phyloP scores from a whole-genome alignment of 2,113 vertebrate genomes.

The Dryoscopus gambensis region DNA sequence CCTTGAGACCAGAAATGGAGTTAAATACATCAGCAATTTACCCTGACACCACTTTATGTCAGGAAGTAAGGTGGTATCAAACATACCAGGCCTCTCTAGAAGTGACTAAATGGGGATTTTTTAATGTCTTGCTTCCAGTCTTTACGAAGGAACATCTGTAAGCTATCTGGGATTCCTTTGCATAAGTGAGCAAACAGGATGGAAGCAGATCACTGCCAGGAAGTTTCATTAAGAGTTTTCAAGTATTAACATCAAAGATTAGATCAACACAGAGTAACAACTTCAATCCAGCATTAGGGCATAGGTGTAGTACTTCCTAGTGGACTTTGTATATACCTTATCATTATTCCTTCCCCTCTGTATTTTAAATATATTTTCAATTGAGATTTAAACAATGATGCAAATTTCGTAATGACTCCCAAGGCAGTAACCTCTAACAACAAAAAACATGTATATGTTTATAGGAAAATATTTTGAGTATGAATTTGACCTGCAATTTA shows the following conservation, averaged over 20 bases:
- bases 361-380: background rate
- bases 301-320: background rate
- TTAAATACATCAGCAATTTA: background rate
- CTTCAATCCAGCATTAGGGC: background rate
- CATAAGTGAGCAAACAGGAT: background rate
- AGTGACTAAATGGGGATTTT: background rate
- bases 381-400: background rate
- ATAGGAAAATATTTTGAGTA: constrained; percentile 8
- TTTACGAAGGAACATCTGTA: background rate
- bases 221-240: background rate
- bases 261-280: background rate
- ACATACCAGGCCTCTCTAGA: background rate
- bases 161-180: background rate
- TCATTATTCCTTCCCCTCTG: background rate
- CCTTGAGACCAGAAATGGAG: background rate
- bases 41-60: background rate
- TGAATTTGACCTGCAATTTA: background rate
- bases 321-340: background rate
- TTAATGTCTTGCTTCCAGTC: background rate
- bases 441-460: background rate
- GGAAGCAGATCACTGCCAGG: background rate
- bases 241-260: background rate
- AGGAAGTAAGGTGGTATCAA: background rate
- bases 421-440: background rate
- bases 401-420: background rate